Base-by-base conservation (phyloP, 2,797 vertebrate species). In the Artibeus lituratus region DNA sequence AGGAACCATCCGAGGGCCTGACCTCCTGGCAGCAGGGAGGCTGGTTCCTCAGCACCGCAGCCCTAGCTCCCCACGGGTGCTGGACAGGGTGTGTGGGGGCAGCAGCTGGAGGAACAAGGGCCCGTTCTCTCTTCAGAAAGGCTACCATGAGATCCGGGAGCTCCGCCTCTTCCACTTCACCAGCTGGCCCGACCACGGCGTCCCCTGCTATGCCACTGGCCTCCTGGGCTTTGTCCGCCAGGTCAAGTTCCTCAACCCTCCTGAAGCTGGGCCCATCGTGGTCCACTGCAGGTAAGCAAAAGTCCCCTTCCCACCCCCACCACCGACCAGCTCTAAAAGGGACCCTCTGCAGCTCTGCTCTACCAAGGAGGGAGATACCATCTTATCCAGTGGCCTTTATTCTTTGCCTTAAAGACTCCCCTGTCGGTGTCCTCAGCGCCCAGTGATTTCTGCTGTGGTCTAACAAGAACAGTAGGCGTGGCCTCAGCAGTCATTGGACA, bases 151-250 rank as follows among this genome's bases (percentile, higher is more conserved):
- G 98, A 99, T 99, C 98, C 99, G 99, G 7, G 99, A 99, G 97
- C 99, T 99, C 78, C 99, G 99, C 21, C 99, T 99, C 98, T 99
- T 99, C 97, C 99, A 99, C 94, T 99, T 99, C 98, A 99, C 99
- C 98, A 99, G 99, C 98, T 99, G 99, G 99, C 99, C 99, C 0
- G 99, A 99, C 98, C 99, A 99, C 0, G 99, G 99, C 0, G 99
- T 99, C 26, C 99, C 99, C 94, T 99, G 99, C 97, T 99, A 99
- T 0, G 99, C 99, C 98, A 99, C 99, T 0, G 99, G 99, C 59
- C 99, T 99, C 55, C 98, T 99, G 95, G 99, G 99, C 96, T 99
- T 99, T 37, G 99, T 99, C 42, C 99, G 99, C 16, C 99, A 99
- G 97, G 99, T 99, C 97, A 99, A 99, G 98, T 99, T 99, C 97